These are phyloP conservation scores for Lepisosteus osseus DNA, from an alignment of 2,113 vertebrate species.

Conservation along the genomic window DNA sequence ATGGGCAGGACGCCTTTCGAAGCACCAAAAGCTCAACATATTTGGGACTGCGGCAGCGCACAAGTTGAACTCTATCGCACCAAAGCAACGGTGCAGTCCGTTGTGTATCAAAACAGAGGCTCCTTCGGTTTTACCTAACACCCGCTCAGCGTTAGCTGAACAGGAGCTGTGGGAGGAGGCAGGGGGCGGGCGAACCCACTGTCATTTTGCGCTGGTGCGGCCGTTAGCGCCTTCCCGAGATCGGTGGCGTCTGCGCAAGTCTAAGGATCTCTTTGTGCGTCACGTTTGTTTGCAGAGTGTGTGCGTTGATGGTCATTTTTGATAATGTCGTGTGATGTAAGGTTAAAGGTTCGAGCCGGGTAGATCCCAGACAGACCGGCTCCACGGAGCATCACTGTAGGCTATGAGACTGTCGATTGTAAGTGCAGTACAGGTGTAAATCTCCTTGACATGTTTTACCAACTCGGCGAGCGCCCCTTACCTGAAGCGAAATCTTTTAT, in stretches of 20 bases:
- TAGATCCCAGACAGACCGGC: conserved; percentile 87
- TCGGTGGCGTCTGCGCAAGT: too few species aligned
- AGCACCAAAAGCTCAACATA: background rate
- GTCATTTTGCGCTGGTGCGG: conserved; percentile 16
- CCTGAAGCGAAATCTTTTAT: conserved; percentile 82
- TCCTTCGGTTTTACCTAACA: background rate
- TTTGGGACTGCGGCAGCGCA: background rate
- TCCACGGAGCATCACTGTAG: conserved; percentile 91
- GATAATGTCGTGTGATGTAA: conserved; percentile 68
- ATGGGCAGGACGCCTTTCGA: conserved; percentile 4
- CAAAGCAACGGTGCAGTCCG: background rate
- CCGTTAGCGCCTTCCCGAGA: conserved; percentile 24
- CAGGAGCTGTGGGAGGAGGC: background rate
- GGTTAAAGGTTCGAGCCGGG: conserved; percentile 47
- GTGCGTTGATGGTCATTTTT: conserved; percentile 51
- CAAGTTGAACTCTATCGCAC: background rate
- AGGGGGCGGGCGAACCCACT: background rate
- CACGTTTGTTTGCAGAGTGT: conserved; percentile 59
- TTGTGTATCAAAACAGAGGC: background rate
- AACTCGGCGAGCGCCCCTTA: conserved; percentile 73
- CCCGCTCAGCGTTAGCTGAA: background rate
- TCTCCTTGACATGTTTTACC: conserved; percentile 76
- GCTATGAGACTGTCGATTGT: conserved; percentile 70
- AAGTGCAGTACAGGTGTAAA: conserved; percentile 91
- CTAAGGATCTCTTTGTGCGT: conserved; percentile 38